Evolutionary conservation across 2,113 vertebrate genomes (phyloP), one percentile per base, ranked within the genome.

Genomic region (Tachysurus vachellii): DNA sequence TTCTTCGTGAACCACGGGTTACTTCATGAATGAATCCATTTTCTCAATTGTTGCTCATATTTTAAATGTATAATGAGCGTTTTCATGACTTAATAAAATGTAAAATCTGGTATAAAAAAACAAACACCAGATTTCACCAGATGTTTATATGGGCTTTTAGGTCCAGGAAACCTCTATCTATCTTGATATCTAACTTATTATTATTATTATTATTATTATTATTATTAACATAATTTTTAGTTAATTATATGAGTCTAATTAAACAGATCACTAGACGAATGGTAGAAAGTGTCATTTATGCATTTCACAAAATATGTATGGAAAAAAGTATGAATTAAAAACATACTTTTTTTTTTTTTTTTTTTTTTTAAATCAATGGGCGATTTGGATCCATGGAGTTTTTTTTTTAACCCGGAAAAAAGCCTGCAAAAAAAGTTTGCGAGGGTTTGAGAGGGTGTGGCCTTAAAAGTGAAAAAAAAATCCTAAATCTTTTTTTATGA

Each of bases 361-460:
- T n/a, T n/a, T n/a, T 2, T 71, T 6, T 71, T 71, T 5, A 19
- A 42, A 42, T 71, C 7, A 71, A 47, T 23, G 4, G 23, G 17
- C 9, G 1, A 73, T 23, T 42, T 19, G 9, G 7, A 10, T 8
- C 56, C 47, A 50, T 50, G 47, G 47, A 50, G 4, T 61, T 21
- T 77, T 54, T 28, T 79, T 76, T n/a, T 26, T 26, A 26, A 79
- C 75, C 26, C 26, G 13, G 13, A 56, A 19, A 79, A 79, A 79
- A 50, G 47, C 36, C 36, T 36, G 36, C 36, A 36, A 36, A 36
- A 36, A 36, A 36, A 36, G 12, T 54, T 54, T 50, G 50, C 6
- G 44, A n/a, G 26, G n/a, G 13, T 54, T 77, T 16, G 75, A 77
- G 75, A 77, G 75, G 75, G 75, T 17, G 75, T 77, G 75, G 75